These are phyloP conservation scores for Nysson spinosus DNA, from an alignment of 2,888 invertebrate genomes.

Conservation along the genomic window DNA sequence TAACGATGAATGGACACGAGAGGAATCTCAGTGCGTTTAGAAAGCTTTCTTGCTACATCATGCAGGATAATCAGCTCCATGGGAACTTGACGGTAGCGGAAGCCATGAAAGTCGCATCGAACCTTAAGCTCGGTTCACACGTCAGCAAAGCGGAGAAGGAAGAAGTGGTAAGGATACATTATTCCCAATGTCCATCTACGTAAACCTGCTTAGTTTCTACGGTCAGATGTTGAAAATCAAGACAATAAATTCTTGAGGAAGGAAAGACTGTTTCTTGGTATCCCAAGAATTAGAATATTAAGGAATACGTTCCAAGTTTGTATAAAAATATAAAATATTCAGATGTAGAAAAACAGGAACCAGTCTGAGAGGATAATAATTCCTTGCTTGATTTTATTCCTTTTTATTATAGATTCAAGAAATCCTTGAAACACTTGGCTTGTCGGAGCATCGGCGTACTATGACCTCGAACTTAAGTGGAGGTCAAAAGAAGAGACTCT, in stretches of 20 bases:
- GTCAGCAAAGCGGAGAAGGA: slow-evolving; percentile 85
- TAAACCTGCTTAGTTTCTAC: too few relatives aligned
- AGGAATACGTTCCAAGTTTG: too few relatives aligned
- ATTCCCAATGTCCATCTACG: not conserved
- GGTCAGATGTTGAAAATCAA: too few relatives aligned
- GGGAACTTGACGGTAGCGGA: slow-evolving; percentile 95
- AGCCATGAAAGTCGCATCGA: slow-evolving; percentile 95
- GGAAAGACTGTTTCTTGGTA: too few relatives aligned
- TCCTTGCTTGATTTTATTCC: not conserved
- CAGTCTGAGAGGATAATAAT: too few relatives aligned
- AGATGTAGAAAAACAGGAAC: too few relatives aligned
- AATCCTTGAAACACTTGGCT: slow-evolving; percentile 92
- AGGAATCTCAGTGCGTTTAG: slow-evolving; percentile 91
- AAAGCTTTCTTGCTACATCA: slow-evolving; percentile 96
- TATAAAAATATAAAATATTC: too few relatives aligned
- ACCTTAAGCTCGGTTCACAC: slow-evolving; percentile 89
- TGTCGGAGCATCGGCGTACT: slow-evolving; percentile 91
- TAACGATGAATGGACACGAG: slow-evolving; percentile 91
- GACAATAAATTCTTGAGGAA: not conserved
- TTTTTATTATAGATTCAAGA: slow-evolving; percentile 87
- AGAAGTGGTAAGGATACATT: slow-evolving; percentile 85
- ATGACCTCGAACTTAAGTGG: slow-evolving; percentile 95
- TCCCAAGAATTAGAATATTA: too few relatives aligned
- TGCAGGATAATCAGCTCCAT: slow-evolving; percentile 96
- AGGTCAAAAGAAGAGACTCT: slow-evolving; percentile 96